Evolutionary conservation across 1,140 invertebrate species (phyloP), one percentile per base, ranked within the genome.

Genomic region (Chlorops oryzae): DNA sequence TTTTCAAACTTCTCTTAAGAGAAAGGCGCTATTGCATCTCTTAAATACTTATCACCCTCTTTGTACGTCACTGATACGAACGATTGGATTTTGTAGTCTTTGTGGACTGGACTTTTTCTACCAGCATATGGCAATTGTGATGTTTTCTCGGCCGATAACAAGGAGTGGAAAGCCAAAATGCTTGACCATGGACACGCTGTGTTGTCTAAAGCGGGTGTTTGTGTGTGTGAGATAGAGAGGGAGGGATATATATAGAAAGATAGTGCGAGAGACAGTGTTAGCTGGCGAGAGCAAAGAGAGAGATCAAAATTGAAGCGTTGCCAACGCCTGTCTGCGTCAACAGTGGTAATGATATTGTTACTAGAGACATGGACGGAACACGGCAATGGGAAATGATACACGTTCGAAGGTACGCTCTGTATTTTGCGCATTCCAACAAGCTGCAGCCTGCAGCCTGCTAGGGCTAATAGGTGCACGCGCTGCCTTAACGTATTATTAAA

Each of bases 401-500:
- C 13, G 13, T 12, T 23, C 21, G 22, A 37, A 34, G 32, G 37
- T 22, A 47, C 18, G 44, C 15, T 17, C 23, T 27, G 21, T 13
- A n/a, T 5, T 34, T 22, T 20, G 15, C 45, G 45, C 34, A 28
- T 47, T 47, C 35, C 35, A 32, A 45, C 43, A 34, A 34, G 43
- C 27, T 32, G 28, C 43, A 45, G 43, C 43, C 35, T 27, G 21
- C 39, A n/a, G 39, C 39, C 39, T 23, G 21, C 21, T 41, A 23
- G 17, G 20, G 38, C 22, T 39, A 7, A 21, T 18, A 21, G 12
- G 47, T 53, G 35, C 42, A 53, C 40, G 51, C 46, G 44, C 32
- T 41, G 40, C 23, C 18, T n/a, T n/a, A n/a, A 18, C 25, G 34
- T 53, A 49, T 53, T 53, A 53, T 53, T 53, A 53, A 47, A 28